A percentile compares a stretch with the other conserved stretches of the same genome.
Evolutionary conservation across 2,797 vertebrate species (phyloP).

Genomic region (Chloroceryle inda): DNA sequence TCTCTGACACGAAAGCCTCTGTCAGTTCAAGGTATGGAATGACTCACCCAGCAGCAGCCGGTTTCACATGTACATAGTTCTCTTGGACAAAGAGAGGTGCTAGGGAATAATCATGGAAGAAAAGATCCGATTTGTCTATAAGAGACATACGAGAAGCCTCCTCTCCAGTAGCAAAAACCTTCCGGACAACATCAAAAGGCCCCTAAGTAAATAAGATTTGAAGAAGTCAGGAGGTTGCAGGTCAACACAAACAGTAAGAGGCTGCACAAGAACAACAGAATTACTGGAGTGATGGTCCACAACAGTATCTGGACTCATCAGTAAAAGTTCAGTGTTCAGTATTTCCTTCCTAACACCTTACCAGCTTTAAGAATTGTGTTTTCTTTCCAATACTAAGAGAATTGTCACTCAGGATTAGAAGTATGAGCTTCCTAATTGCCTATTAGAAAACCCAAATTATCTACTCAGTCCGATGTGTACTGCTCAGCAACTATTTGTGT

Average conservation of each 20-base stretch:
- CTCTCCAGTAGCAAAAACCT: slow-evolving; percentile 90
- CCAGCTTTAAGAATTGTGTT: neutral
- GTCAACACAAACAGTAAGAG: neutral
- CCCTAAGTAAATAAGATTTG: slow-evolving; percentile 79
- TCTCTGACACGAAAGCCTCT: fast-evolving
- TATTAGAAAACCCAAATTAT: neutral
- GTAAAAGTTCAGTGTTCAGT: fast-evolving
- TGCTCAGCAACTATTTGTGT: neutral
- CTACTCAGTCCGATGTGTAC: neutral
- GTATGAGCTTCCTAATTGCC: neutral
- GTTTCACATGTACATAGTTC: slow-evolving; percentile 94
- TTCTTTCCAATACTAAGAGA: neutral
- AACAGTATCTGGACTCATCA: neutral
- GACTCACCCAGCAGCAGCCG: slow-evolving; percentile 91
- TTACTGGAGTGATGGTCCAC: neutral
- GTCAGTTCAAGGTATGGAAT: neutral
- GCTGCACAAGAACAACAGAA: neutral
- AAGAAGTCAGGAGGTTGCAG: neutral
- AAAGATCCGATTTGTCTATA: slow-evolving; percentile 95
- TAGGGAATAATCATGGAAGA: slow-evolving; percentile 97
- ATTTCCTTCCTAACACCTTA: neutral
- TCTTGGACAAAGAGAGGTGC: slow-evolving; percentile 97
- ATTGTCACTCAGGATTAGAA: neutral
- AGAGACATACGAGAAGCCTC: slow-evolving; percentile 91
- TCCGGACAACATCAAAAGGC: slow-evolving; percentile 95